Base-by-base conservation (phyloP, 2,888 invertebrate genomes). In the Glomeris marginata region DNA sequence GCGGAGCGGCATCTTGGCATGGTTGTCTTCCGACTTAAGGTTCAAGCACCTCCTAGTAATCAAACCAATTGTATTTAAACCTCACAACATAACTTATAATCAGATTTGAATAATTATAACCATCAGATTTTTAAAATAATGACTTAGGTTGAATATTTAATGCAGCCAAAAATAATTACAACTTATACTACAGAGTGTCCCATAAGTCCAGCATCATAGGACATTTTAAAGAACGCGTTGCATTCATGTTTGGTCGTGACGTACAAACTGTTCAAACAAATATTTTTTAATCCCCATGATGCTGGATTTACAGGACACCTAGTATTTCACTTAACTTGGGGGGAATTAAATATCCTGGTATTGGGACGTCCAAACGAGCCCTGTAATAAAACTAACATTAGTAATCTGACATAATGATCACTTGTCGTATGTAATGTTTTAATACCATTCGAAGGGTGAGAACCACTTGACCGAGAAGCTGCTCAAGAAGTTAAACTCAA, bases 1-100 rank as follows among this genome's bases (percentile, higher is more conserved):
- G 88, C 88, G 2, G 71, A 79, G 21, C 74, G 94, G 22, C 81
- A 90, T 65, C 72, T 97, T 49, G 82, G 82, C 64, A 74, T 97
- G 75, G 92, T 95, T 0, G 90, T 86, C 0, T 92, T 95, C 65
- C 78, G 94, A 33, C 72, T 95, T 4, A 64, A 63, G 62, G 68
- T 68, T 55, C 8, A 33, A 47, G 20, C 22, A 15, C 13, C 40
- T 50, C 20, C 46, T 16, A 18, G 35, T 16, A 34, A 40, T 34
- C 16, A 18, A 18, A 18, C 18, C 8, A 35, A 13, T 49, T 49
- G n/a, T n/a, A n/a, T n/a, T n/a, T n/a, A n/a, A n/a, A n/a, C n/a
- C n/a, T n/a, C n/a, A 11, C 11, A 11, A 41, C 11, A 11, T 10
- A 11, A 15, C 15, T 11, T 8, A 15, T 15, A 41, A 41, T 11